Percentiles rank a stretch among this genome's conserved stretches.
Conservation (phyloP, 1,140 invertebrate genomes). For the Rhagoletis pomonella region DNA sequence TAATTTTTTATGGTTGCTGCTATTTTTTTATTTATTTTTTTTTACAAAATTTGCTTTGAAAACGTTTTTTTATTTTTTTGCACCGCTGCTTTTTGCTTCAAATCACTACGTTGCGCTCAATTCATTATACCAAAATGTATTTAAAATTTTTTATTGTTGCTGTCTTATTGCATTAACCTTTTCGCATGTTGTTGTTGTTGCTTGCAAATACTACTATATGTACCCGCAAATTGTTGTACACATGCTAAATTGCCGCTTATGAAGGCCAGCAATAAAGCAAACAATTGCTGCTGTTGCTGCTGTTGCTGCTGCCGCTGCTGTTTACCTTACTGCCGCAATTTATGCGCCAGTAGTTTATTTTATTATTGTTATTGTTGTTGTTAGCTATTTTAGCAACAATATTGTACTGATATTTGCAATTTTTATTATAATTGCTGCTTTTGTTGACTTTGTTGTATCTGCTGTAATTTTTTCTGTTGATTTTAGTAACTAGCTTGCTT, state of each 20-base stretch:
- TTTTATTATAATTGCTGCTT: not conserved
- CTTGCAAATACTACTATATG: too few species aligned
- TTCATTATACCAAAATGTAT: too few species aligned
- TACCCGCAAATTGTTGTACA: not conserved
- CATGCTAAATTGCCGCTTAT: not conserved
- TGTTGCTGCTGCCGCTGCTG: too few species aligned
- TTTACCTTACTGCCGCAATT: too few species aligned
- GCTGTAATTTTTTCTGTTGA: not conserved
- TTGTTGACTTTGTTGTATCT: conserved; percentile 11
- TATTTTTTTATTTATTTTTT: not conserved
- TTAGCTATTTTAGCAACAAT: not conserved
- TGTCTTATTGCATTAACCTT: too few species aligned
- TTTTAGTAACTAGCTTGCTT: conserved; percentile 13
- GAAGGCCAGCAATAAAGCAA: not conserved
- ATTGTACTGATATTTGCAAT: not conserved
- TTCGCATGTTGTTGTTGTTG: too few species aligned
- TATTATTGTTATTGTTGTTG: not conserved
- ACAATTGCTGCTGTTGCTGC: too few species aligned
- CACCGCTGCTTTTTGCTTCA: too few species aligned
- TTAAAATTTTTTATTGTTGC: too few species aligned
- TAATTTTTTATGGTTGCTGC: not conserved
- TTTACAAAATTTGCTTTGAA: too few species aligned
- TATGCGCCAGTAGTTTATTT: not conserved
- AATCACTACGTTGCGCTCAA: too few species aligned
- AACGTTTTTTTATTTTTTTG: too few species aligned